Evolutionary conservation across 2,113 vertebrate species (phyloP).

Genomic region (Microcebus griseorufus): DNA sequence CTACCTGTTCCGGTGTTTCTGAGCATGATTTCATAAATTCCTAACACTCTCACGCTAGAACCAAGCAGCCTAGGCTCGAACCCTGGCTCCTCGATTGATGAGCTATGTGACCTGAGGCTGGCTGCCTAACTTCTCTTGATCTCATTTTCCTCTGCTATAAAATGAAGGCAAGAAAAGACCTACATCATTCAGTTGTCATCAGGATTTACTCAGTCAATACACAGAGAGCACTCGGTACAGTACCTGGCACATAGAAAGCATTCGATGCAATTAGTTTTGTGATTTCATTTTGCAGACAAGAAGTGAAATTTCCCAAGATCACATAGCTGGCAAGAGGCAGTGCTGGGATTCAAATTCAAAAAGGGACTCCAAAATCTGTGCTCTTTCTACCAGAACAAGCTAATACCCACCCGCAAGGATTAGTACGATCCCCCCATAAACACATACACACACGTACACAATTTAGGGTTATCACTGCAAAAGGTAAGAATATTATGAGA

Average conservation of each 20-base stretch:
- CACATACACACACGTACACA: neutral
- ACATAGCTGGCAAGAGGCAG: neutral
- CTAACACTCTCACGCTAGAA: neutral
- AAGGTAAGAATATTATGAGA: neutral
- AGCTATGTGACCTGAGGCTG: neutral
- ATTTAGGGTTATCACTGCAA: neutral
- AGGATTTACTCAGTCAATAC: neutral
- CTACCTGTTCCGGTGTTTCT: neutral
- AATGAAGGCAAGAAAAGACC: neutral
- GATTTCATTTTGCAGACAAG: neutral
- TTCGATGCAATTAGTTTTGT: fast-evolving
- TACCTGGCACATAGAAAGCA: neutral
- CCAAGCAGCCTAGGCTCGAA: neutral
- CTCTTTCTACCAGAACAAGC: neutral
- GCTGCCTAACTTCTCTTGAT: neutral
- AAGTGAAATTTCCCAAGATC: neutral
- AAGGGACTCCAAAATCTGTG: neutral
- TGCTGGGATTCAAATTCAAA: neutral
- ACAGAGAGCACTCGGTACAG: neutral
- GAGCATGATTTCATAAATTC: neutral
- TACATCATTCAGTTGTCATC: neutral
- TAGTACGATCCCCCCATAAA: neutral
- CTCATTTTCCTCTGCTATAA: neutral
- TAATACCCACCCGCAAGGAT: neutral
- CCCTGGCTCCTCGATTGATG: neutral